Evolutionary conservation across 2,888 invertebrate genomes (phyloP).

Genomic region (Liodrosophila aerea): DNA sequence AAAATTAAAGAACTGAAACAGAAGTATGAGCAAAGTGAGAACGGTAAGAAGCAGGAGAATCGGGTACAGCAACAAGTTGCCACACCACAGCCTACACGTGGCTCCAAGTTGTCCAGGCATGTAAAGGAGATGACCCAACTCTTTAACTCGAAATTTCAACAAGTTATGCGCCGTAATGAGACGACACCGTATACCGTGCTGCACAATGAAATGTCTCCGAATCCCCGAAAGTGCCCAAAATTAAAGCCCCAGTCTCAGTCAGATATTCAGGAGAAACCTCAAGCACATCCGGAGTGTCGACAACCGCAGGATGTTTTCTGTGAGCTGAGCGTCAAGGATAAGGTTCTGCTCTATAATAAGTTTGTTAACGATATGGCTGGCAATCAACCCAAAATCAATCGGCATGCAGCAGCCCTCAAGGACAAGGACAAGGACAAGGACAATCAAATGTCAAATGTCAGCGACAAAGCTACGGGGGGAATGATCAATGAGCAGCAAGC

Average conservation of each 20-base stretch:
- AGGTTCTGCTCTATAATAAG: slow-evolving; percentile 76
- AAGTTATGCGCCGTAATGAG: no score
- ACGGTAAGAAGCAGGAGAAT: not conserved
- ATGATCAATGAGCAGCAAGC: slow-evolving; percentile 69
- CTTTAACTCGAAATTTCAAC: slow-evolving; percentile 76
- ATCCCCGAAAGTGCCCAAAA: no score
- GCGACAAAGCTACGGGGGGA: slow-evolving; percentile 36
- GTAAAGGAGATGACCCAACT: slow-evolving; percentile 79
- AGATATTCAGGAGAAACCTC: no score
- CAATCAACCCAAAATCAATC: slow-evolving; percentile 71
- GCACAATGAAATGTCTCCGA: slow-evolving; percentile 58
- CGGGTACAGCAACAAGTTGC: slow-evolving; percentile 26
- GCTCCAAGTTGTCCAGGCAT: slow-evolving; percentile 52
- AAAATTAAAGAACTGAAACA: slow-evolving; percentile 70
- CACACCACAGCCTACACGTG: slow-evolving; percentile 19
- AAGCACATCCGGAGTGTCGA: not conserved
- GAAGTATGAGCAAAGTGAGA: slow-evolving; percentile 72
- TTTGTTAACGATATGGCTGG: slow-evolving; percentile 75
- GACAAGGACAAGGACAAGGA: slow-evolving; percentile 56
- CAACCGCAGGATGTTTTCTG: slow-evolving; percentile 76
- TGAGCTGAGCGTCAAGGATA: slow-evolving; percentile 79
- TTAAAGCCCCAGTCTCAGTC: no score
- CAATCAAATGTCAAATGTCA: slow-evolving; percentile 51
- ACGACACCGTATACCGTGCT: slow-evolving; percentile 59
- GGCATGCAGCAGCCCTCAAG: slow-evolving; percentile 59